Evolutionary conservation across 2,797 vertebrate species (phyloP), one percentile per base, ranked within the genome.

Genomic region (Setipinna tenuifilis): DNA sequence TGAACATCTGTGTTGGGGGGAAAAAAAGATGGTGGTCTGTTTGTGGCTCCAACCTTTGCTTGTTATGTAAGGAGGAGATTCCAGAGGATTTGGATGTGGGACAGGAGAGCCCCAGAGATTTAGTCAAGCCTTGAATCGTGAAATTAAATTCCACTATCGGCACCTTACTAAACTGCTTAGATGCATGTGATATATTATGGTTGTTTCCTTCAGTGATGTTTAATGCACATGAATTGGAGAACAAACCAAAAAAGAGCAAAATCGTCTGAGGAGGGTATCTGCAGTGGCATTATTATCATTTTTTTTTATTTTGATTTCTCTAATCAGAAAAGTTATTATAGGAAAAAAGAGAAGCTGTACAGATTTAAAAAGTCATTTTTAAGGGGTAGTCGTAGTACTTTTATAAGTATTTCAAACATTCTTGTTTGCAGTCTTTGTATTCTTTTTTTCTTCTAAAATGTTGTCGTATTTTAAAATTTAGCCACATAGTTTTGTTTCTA

Each of bases 1-100:
- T 17, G 6, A 78, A 44, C 71, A 78, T 41, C 71, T 78, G 65
- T 4, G 25, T 31, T 14, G 12, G 16, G 71, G 4, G 31, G 17
- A 17, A 41, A 44, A 21, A 2, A 5, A 75, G 68, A 75, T 41
- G 31, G 68, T 19, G 28, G 31, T 75, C 35, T 31, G 68, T 65
- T 2, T 0, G 31, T 35, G 31, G 71, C 11, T 11, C 11, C 14
- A 6, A 25, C 12, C 68, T 35, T 10, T 11, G 17, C 16, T 6
- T 78, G 71, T 78, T 78, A 78, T 78, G 31, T n/a, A 78, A 78
- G 35, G 5, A 44, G 35, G 71, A 78, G 71, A 78, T 78, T 78
- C 71, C 35, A 78, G 35, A 44, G 71, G 71, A 78, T 78, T 78
- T 78, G 31, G 35, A 78, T 44, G 31, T 6, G 16, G 71, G 71